Percentiles rank a stretch among this genome's conserved stretches.
These are phyloP conservation scores for Xanthorhoe designata DNA, from an alignment of 2,888 invertebrate genomes.

Conservation along the genomic window DNA sequence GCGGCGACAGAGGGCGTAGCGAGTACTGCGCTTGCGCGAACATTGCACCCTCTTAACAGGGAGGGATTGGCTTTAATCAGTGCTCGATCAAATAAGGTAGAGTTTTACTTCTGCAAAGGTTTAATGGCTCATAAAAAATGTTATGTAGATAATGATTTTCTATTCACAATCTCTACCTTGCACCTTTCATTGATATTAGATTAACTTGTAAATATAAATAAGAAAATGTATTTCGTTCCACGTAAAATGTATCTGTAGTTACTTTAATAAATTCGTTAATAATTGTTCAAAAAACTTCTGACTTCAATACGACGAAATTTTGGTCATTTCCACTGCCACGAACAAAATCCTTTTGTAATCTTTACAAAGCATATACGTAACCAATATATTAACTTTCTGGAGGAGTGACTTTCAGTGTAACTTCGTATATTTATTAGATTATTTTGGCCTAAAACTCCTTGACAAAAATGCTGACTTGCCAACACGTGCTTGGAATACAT, in stretches of 20 bases:
- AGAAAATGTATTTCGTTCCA: too few relatives aligned
- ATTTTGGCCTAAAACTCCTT: not conserved
- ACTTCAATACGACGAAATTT: too few relatives aligned
- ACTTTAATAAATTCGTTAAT: too few relatives aligned
- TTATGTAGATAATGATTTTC: not conserved
- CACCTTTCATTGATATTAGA: not conserved
- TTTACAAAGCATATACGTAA: too few relatives aligned
- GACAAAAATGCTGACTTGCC: not conserved
- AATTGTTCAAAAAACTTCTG: too few relatives aligned
- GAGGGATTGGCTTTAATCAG: conserved; percentile 43
- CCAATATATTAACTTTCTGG: too few relatives aligned
- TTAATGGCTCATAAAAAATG: not conserved
- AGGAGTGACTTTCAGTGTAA: too few relatives aligned
- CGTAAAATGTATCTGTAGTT: too few relatives aligned
- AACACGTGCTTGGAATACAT: conserved; percentile 5
- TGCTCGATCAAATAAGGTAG: conserved; percentile 3
- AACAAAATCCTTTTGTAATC: too few relatives aligned
- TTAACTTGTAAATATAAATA: too few relatives aligned
- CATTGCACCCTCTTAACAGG: conserved; percentile 70
- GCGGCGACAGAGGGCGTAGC: conserved; percentile 58
- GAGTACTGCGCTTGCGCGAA: conserved; percentile 70
- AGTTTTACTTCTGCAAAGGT: conserved; percentile 10
- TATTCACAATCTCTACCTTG: not conserved
- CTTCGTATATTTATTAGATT: not conserved
- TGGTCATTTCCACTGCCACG: too few relatives aligned